Percentiles rank a stretch among this genome's conserved stretches.
phyloP scores from a whole-genome alignment of 2,797 vertebrate species.

The Emys orbicularis region DNA sequence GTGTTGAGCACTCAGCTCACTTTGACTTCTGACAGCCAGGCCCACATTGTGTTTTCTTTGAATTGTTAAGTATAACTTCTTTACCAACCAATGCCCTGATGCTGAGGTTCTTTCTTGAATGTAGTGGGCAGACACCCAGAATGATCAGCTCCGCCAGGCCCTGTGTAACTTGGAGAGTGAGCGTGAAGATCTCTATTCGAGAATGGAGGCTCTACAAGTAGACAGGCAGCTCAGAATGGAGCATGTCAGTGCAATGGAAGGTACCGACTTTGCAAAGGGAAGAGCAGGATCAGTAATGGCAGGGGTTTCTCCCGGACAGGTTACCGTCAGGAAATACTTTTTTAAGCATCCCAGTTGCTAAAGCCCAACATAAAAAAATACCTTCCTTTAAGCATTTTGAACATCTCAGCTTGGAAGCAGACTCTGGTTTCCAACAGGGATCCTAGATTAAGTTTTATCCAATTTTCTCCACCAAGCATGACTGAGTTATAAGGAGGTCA shows the following conservation, averaged over 20 bases:
- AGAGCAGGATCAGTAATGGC: fast-evolving
- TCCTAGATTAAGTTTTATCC: fast-evolving
- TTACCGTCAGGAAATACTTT: fast-evolving
- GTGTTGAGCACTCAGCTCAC: neutral
- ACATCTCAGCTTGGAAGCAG: neutral
- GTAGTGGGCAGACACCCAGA: slow-evolving; percentile 84
- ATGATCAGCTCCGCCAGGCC: slow-evolving; percentile 74
- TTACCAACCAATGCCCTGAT: neutral
- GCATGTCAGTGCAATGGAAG: slow-evolving; percentile 80
- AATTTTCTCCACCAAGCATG: neutral
- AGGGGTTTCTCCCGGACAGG: neutral
- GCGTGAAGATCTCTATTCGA: slow-evolving; percentile 77
- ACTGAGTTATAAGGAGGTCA: neutral
- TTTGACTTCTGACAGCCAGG: fast-evolving
- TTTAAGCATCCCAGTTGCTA: fast-evolving
- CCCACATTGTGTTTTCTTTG: neutral
- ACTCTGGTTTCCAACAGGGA: neutral
- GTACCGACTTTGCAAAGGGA: slow-evolving; percentile 45
- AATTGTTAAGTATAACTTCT: neutral
- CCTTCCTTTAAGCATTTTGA: fast-evolving
- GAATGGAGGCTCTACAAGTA: slow-evolving; percentile 79
- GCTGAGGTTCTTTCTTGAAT: neutral
- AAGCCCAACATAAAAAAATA: fast-evolving
- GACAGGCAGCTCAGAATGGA: slow-evolving; percentile 80
- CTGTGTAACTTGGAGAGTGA: slow-evolving; percentile 80